Percentiles rank a stretch among this genome's conserved stretches.
Evolutionary conservation across 2,888 invertebrate species (phyloP).

Genomic region (Ophion ellenae): DNA sequence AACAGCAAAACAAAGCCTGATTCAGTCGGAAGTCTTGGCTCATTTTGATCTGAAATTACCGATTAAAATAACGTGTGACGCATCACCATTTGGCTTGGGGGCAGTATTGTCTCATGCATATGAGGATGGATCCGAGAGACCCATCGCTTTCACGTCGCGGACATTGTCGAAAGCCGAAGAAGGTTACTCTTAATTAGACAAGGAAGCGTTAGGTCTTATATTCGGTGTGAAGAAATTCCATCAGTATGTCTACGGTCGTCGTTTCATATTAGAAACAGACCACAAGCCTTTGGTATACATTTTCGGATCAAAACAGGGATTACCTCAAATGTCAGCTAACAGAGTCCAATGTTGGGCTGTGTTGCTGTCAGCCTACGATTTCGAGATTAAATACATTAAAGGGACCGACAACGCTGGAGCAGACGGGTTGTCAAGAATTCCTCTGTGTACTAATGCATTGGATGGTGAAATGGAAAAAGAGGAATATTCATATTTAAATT

Average conservation of each 20-base stretch:
- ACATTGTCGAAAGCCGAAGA: constrained; percentile 58
- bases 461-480: not conserved
- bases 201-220: constrained; percentile 77
- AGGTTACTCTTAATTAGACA: constrained; percentile 72
- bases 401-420: constrained; percentile 41
- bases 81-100: constrained; percentile 77
- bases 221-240: constrained; percentile 64
- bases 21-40: constrained; percentile 52
- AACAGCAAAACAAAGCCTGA: constrained; percentile 27
- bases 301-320: constrained; percentile 36
- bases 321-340: constrained; percentile 44
- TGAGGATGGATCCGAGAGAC: constrained; percentile 60
- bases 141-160: constrained; percentile 65
- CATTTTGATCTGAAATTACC: constrained; percentile 67
- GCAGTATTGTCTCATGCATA: constrained; percentile 70
- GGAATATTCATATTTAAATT: constrained; percentile 34
- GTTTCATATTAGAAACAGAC: constrained; percentile 47
- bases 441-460: not conserved
- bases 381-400: constrained; percentile 37
- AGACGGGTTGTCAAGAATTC: constrained; percentile 38
- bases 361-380: constrained; percentile 45
- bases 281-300: constrained; percentile 55
- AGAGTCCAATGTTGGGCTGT: constrained; percentile 53
- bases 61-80: constrained; percentile 79
- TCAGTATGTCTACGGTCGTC: constrained; percentile 43